Percentiles rank a stretch among this genome's conserved stretches.
These are phyloP conservation scores for Stigmatopora argus DNA, from an alignment of 2,113 vertebrate species.

Conservation along the genomic window DNA sequence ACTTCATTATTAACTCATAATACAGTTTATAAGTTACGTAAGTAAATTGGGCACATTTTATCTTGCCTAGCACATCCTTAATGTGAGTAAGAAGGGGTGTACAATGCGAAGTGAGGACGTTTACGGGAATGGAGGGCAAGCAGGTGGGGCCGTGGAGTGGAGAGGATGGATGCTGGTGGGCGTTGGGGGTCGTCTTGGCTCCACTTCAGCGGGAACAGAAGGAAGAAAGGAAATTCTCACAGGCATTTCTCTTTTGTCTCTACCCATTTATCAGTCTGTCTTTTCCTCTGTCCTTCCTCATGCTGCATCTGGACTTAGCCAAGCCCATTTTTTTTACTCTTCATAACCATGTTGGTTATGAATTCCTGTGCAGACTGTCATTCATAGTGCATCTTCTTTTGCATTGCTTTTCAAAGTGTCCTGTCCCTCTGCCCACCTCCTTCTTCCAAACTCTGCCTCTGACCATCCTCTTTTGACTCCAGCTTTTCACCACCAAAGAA, in stretches of 20 bases:
- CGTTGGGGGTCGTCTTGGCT: constrained; percentile 49
- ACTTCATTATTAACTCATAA: constrained; percentile 8
- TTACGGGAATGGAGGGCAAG: constrained; percentile 39
- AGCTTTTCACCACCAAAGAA: constrained; percentile 40
- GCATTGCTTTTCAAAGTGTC: constrained; percentile 26
- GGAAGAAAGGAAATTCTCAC: constrained; percentile 53
- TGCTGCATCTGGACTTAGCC: constrained; percentile 55
- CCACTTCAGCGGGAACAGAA: constrained; percentile 40
- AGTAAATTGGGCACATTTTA: constrained; percentile 25
- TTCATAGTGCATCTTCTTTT: constrained; percentile 32
- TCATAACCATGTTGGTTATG: constrained; percentile 32
- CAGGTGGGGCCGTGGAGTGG: constrained; percentile 51
- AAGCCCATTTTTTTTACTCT: constrained; percentile 22
- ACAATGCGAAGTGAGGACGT: constrained; percentile 48
- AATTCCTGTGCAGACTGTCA: constrained; percentile 39
- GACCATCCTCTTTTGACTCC: constrained; percentile 37
- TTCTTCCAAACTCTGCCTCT: constrained; percentile 12
- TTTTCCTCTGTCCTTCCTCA: constrained; percentile 40
- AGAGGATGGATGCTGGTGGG: constrained; percentile 47
- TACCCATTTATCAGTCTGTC: constrained; percentile 51
- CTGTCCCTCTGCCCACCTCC: neutral
- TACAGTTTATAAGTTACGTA: constrained; percentile 14
- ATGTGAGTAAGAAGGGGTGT: constrained; percentile 30
- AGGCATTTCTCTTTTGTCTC: constrained; percentile 43
- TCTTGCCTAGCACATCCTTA: constrained; percentile 15